Conservation (phyloP, 2,797 vertebrate genomes). For the Coilia nasus region DNA sequence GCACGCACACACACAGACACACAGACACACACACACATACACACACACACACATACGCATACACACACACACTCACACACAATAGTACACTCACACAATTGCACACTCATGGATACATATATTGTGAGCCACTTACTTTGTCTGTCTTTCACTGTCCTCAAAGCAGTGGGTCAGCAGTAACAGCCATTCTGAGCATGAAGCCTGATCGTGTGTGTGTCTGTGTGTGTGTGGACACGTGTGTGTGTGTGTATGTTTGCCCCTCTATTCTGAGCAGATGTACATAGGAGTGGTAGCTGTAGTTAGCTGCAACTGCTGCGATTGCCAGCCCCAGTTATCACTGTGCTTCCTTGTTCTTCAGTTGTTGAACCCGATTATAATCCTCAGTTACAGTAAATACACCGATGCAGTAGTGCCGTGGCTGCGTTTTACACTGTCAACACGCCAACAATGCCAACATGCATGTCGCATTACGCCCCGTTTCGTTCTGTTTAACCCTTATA, state of each 20-base stretch:
- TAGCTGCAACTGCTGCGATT: not conserved
- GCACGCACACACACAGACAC: no score
- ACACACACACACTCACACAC: not conserved
- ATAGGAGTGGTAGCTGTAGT: no score
- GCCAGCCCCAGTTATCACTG: not conserved
- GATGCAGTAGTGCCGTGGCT: not conserved
- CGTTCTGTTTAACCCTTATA: not conserved
- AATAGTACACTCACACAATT: not conserved
- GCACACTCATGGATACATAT: not conserved
- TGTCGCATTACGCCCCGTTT: not conserved
- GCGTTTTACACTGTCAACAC: not conserved
- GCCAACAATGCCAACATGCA: not conserved
- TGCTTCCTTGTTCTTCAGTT: not conserved
- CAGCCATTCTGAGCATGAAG: not conserved
- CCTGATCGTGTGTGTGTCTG: not conserved
- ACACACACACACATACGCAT: not conserved
- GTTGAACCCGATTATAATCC: not conserved
- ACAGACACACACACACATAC: not conserved
- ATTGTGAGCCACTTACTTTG: no score
- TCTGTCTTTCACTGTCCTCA: no score
- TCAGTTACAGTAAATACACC: not conserved
- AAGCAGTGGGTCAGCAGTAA: not conserved
- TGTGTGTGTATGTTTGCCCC: no score
- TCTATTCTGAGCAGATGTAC: no score
- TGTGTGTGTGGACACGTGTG: no score